Percentiles rank a stretch among this genome's conserved stretches.
Evolutionary conservation across 2,113 vertebrate genomes (phyloP).

Genomic region (Apteryx owenii): DNA sequence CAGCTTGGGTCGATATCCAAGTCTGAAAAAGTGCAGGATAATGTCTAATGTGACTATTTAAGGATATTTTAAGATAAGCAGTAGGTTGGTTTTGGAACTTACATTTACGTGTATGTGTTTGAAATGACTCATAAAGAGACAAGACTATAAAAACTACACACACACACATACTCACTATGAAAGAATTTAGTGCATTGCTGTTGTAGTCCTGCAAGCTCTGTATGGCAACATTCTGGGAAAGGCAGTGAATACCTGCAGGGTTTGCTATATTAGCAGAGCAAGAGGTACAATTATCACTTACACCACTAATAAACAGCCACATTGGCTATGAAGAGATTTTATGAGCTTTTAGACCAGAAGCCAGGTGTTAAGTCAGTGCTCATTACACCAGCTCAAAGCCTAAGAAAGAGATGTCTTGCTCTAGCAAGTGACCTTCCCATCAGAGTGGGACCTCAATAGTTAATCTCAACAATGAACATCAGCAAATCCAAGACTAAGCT

Average conservation of each 20-base stretch:
- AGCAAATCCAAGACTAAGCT: background rate
- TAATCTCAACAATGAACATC: background rate
- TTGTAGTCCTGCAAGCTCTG: background rate
- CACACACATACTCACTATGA: background rate
- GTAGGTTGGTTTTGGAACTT: slow-evolving; percentile 22
- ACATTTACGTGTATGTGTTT: background rate
- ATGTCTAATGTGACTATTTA: slow-evolving; percentile 16
- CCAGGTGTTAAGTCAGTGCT: background rate
- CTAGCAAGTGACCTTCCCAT: background rate
- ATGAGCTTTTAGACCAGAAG: background rate
- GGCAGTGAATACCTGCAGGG: background rate
- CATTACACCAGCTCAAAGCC: background rate
- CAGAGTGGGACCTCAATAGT: background rate
- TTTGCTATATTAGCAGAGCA: background rate
- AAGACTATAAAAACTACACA: background rate
- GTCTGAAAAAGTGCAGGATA: background rate
- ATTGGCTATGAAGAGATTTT: background rate
- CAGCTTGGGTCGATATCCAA: background rate
- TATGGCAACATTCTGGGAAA: background rate
- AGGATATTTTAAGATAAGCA: slow-evolving; percentile 25
- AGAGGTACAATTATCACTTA: background rate
- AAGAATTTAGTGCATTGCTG: background rate
- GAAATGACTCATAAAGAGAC: background rate
- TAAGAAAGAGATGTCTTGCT: background rate
- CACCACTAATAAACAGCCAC: background rate